Evolutionary conservation across 2,888 invertebrate species (phyloP), one percentile per base, ranked within the genome.

Genomic region (Erebia ligea): DNA sequence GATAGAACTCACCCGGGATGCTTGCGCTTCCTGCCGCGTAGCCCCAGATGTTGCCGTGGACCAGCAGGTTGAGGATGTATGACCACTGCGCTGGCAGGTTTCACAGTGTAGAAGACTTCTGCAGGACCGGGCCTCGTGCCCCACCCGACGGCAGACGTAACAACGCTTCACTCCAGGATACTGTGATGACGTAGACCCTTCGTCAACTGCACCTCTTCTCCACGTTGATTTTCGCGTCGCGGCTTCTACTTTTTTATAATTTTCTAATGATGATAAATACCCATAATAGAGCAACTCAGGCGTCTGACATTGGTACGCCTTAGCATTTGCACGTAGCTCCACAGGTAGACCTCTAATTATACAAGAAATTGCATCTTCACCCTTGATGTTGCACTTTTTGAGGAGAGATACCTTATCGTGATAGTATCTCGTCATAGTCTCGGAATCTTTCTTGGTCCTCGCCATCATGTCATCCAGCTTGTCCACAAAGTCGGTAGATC

Each of bases 381-480:
- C 79, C 1, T 64, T 21, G 4, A 81, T 74, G 9, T 73, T 69
- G 70, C 77, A 75, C 72, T 74, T 77, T 72, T 75, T 78, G 21
- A 82, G 63, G 8, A 79, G 68, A 63, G 82, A 78, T 4, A 78
- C 1, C 70, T 80, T 78, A 1, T 73, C 76, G 52, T 80, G 78
- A 48, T 72, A 83, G 61, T 84, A 84, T 57, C 79, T 80, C 1
- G 81, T 81, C 81, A 83, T 83, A 6, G 77, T 76, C 68, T 78
- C 82, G 8, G 58, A 62, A 5, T 78, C 75, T 13, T 9, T 42
- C 66, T 83, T 83, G 13, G 25, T 76, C 52, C 80, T 72, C 3
- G 68, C 63, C 10, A 82, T 69, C 77, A 83, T 78, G 19, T 73
- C 75, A 70, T 83, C 82, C n/a, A 83, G 70, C 1, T 68, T 56